Evolutionary conservation across 1,140 invertebrate genomes (phyloP).

Genomic region (Achroia grisella): DNA sequence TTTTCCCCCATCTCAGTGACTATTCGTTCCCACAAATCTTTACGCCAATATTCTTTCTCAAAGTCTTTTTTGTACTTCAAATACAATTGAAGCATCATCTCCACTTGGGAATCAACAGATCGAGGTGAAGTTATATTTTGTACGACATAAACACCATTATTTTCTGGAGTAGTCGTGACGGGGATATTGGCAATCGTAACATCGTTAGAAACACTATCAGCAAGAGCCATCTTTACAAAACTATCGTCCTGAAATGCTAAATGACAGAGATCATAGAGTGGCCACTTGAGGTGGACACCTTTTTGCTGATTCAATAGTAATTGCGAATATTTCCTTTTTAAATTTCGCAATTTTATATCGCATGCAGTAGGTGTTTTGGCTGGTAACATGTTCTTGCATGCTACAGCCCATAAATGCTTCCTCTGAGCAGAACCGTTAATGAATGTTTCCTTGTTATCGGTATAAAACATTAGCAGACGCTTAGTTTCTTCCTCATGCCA

Average conservation of each 20-base stretch:
- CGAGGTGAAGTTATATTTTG: conserved; percentile 25
- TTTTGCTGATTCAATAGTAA: conserved; percentile 27
- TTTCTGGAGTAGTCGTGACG: conserved; percentile 5
- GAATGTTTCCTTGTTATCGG: conserved; percentile 57
- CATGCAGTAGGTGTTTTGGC: conserved; percentile 38
- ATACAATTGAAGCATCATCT: conserved; percentile 51
- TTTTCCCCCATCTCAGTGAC: conserved; percentile 46
- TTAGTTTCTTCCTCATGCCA: conserved; percentile 51
- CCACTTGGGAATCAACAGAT: conserved; percentile 35
- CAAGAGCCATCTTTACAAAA: conserved; percentile 16
- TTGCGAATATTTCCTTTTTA: conserved; percentile 40
- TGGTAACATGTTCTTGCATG: conserved; percentile 50
- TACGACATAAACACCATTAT: conserved; percentile 28
- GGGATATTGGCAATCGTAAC: conserved; percentile 15
- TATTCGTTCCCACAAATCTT: conserved; percentile 49
- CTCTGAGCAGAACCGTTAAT: conserved; percentile 35
- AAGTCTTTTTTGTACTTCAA: conserved; percentile 42
- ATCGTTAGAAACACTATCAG: conserved; percentile 13
- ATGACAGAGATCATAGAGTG: conserved; percentile 40
- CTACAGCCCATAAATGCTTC: conserved; percentile 52
- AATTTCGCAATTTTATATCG: conserved; percentile 38
- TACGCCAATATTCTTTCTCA: conserved; percentile 24
- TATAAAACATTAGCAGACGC: conserved; percentile 49
- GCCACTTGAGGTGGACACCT: conserved; percentile 26
- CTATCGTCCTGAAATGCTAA: conserved; percentile 47